phyloP scores from a whole-genome alignment of 2,113 vertebrate species.

The Osmerus eperlanus region DNA sequence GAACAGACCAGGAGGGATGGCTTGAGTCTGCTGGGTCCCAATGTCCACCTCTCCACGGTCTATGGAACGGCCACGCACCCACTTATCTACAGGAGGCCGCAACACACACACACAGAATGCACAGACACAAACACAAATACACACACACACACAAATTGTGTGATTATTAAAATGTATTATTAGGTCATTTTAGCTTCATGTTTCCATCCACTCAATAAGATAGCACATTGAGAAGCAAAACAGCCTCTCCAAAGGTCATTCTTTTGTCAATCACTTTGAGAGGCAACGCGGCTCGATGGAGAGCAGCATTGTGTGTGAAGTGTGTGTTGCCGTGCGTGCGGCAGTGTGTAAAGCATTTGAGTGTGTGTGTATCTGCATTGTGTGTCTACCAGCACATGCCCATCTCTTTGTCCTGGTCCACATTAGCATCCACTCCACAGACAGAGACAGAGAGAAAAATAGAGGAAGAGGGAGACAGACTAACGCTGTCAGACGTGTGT shows the following conservation, averaged over 20 bases:
- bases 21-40: conserved; percentile 89
- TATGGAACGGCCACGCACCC: conserved; percentile 85
- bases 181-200: no score
- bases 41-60: conserved; percentile 93
- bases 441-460: conserved; percentile 28
- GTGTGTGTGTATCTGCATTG: no score
- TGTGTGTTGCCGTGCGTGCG: no score
- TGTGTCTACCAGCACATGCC: not conserved
- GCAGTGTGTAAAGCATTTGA: no score
- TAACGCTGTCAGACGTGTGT: conserved; percentile 6
- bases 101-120: not conserved
- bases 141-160: not conserved
- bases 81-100: conserved; percentile 52
- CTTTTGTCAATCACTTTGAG: no score
- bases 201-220: no score
- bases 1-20: conserved; percentile 91
- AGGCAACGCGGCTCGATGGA: no score
- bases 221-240: no score
- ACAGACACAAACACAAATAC: not conserved
- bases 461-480: conserved; percentile 19
- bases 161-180: not conserved
- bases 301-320: no score
- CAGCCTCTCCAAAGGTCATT: no score
- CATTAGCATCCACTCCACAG: conserved; percentile 65
- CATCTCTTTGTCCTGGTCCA: conserved; percentile 53